Percentiles rank a stretch among this genome's conserved stretches.
Evolutionary conservation across 2,888 invertebrate species (phyloP).

Genomic region (Hirudinaria manillensis): DNA sequence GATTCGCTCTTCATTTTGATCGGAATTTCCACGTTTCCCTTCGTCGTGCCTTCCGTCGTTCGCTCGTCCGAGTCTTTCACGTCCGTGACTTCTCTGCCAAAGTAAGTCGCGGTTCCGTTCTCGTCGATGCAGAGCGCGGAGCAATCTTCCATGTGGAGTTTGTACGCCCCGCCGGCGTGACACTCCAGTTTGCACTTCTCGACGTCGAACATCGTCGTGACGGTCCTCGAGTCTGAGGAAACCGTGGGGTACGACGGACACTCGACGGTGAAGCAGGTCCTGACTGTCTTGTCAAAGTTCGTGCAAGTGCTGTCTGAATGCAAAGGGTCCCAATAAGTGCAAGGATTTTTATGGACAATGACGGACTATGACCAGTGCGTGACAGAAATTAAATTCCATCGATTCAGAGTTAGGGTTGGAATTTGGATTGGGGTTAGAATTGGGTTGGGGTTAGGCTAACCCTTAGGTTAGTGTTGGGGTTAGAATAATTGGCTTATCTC

Average conservation of each 20-base stretch:
- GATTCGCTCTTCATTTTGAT: background rate
- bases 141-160: background rate
- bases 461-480: too few relatives aligned
- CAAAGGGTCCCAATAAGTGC: background rate
- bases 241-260: constrained; percentile 9
- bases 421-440: too few relatives aligned
- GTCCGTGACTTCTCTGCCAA: background rate
- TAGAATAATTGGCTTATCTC: too few relatives aligned
- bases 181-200: constrained; percentile 1
- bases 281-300: constrained; percentile 14
- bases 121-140: background rate
- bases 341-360: too few relatives aligned
- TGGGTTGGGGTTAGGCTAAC: too few relatives aligned
- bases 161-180: constrained; percentile 16
- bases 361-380: too few relatives aligned
- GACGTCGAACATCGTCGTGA: background rate
- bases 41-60: background rate
- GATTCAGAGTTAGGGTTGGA: too few relatives aligned
- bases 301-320: constrained; percentile 11
- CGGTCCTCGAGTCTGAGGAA: background rate
- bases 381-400: too few relatives aligned
- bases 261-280: constrained; percentile 15
- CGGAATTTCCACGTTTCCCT: background rate
- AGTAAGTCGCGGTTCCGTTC: constrained; percentile 13
- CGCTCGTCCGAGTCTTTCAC: background rate